Base-by-base conservation (phyloP, 2,113 vertebrate species). In the Myodes glareolus region DNA sequence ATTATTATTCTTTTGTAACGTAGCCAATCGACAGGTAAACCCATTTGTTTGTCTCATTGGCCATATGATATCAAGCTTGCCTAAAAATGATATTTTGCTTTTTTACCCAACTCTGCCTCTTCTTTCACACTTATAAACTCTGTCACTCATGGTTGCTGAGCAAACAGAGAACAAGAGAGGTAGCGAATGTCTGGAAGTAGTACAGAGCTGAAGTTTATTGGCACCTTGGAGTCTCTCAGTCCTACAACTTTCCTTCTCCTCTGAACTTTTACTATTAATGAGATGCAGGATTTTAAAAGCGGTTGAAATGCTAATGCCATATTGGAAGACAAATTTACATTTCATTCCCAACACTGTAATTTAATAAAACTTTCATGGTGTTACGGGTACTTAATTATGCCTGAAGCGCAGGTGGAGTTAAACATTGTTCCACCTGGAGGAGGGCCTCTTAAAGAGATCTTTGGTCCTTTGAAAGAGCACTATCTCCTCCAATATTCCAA, bases 291-390 rank as follows among this genome's bases (percentile, higher is more conserved):
- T 97, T 91, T 95, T 96, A 98, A 95, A 95, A 52, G 33, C n/a
- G 19, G 75, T 97, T 98, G 98, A 98, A 98, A 98, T 98, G 98
- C 97, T 97, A 98, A 92, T 98, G 96, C 98, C 95, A 91, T 98
- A 98, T 98, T 98, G 96, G 96, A 98, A 98, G 98, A 98, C 97
- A 98, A 98, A 99, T 98, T 98, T 98, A 98, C 98, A 98, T 98
- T 98, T 98, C 98, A 97, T 96, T 98, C 98, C 97, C 97, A 98
- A 98, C 97, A 98, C 97, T 68, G 42, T 98, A 98, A 98, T 98
- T 98, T 98, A 98, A 98, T 98, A 98, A 98, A 98, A 98, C 88
- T 98, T 98, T 98, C 98, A 98, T 98, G 97, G 97, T 98, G 96
- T 98, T 98, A 97, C 97, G 95, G 96, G 75, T 98, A 97, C 97